Base-by-base conservation (phyloP, 2,888 invertebrate genomes). In the Helobdella robusta region DNA sequence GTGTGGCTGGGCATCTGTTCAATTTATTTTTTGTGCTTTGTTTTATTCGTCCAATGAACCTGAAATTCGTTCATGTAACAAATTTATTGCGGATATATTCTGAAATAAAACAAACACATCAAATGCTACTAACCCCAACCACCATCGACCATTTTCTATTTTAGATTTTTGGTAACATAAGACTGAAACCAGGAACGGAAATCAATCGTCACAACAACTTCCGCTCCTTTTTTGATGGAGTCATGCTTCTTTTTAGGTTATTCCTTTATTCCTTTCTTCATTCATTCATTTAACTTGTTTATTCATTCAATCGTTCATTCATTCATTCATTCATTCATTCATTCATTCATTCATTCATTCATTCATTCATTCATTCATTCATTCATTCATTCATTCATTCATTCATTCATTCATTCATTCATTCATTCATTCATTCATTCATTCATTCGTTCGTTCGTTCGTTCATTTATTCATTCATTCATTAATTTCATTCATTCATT, bases 181-280 rank as follows among this genome's bases (percentile, higher is more conserved):
- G 86, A 80, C 87, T 95, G 84, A 86, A 89, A 81, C 86, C 93
- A 76, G 88, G 87, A 76, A 87, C 88, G 79, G 86, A 90, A 81
- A 92, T 99, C 83, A 95, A 90, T 83, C 87, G 97, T 82, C 98
- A 99, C 86, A 99, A 98, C 86, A 98, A 98, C 87, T 98, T 98
- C 86, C 88, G 92, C 83, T 91, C 90, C 83, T 99, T 99, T 85
- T 88, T 91, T 83, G 91, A 94, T 86, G 93, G 93, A 81, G 87
- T 98, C 81, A 92, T 97, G 89, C 86, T 99, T 80, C 86, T 99
- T 78, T 98, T 99, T 87, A 89, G 97, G 95, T 84, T n/a, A 34
- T 28, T 56, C 32, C 18, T 4, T 50, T 50, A 11, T 6, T 8
- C 20, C 23, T 8, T 50, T 50, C 8, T 20, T 8, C 8, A 6